These are phyloP conservation scores for Cremastobaeus sp. DNA, from an alignment of 2,888 invertebrate genomes.

Conservation along the genomic window DNA sequence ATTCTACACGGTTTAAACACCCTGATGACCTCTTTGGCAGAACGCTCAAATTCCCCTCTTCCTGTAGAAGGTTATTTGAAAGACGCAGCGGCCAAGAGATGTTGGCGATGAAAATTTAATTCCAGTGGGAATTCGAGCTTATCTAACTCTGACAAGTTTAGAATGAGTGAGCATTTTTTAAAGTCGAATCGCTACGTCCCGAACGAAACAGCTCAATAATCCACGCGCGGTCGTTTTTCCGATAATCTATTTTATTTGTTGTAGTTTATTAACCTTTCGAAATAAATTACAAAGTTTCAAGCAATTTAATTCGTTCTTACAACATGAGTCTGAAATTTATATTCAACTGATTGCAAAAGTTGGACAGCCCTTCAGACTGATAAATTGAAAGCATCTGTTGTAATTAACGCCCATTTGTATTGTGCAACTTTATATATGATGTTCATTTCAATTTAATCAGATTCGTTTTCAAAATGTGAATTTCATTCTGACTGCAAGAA, in stretches of 20 bases:
- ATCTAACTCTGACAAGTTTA: conserved; percentile 8
- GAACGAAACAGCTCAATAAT: neutral
- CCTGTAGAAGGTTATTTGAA: conserved; percentile 18
- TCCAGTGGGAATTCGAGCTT: conserved; percentile 25
- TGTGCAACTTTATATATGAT: neutral
- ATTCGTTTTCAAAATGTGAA: too few relatives aligned
- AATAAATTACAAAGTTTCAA: too few relatives aligned
- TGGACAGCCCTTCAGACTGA: too few relatives aligned
- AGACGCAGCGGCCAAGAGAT: conserved; percentile 25
- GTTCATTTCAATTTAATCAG: too few relatives aligned
- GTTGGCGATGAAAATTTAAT: conserved; percentile 40
- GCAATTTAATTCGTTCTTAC: too few relatives aligned
- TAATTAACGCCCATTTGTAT: neutral
- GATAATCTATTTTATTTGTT: too few relatives aligned
- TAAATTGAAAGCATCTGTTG: neutral
- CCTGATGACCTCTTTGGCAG: conserved; percentile 32
- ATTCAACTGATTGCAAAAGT: too few relatives aligned
- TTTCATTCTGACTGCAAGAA: too few relatives aligned
- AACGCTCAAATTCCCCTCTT: conserved; percentile 15
- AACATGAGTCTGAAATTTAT: too few relatives aligned
- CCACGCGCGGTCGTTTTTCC: too few relatives aligned
- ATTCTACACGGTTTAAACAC: conserved; percentile 26
- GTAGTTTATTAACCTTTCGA: neutral
- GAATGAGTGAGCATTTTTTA: conserved; percentile 13
- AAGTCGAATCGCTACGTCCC: neutral